Percentiles rank a stretch among this genome's conserved stretches.
Evolutionary conservation across 2,888 invertebrate genomes (phyloP).

Genomic region (Drosophila dives): DNA sequence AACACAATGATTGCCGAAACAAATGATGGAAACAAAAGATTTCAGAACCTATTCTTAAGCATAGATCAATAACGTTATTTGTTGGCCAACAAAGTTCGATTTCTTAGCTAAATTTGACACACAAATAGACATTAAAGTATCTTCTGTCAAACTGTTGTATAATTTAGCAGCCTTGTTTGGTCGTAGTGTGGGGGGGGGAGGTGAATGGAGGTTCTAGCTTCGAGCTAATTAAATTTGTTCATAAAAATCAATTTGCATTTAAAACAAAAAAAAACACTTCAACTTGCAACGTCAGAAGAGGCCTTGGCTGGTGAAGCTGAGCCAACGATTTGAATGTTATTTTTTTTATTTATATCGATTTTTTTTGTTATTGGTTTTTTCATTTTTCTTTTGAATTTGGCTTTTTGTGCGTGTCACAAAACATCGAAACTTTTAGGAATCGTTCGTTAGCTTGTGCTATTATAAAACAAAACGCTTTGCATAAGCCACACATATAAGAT

Average conservation of each 20-base stretch:
- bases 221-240: slow-evolving; percentile 82
- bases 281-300: slow-evolving; percentile 77
- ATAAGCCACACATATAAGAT: slow-evolving; percentile 37
- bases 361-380: slow-evolving; percentile 6
- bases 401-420: slow-evolving; percentile 48
- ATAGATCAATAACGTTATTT: background rate
- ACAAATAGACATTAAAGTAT: slow-evolving; percentile 18
- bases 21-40: background rate
- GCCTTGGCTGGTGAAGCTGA: slow-evolving; percentile 67
- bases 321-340: slow-evolving; percentile 52
- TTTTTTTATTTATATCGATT: slow-evolving; percentile 12
- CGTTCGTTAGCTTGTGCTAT: slow-evolving; percentile 49
- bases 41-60: background rate
- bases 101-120: slow-evolving; percentile 13
- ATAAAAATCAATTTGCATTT: slow-evolving; percentile 81
- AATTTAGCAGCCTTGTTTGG: slow-evolving; percentile 56
- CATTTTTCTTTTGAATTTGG: slow-evolving; percentile 7
- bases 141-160: slow-evolving; percentile 52
- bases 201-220: slow-evolving; percentile 63
- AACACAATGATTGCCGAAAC: too few species aligned
- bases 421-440: slow-evolving; percentile 46
- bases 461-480: slow-evolving; percentile 48
- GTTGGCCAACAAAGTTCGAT: background rate
- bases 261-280: slow-evolving; percentile 1
- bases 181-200: background rate